Evolutionary conservation across 2,797 vertebrate genomes (phyloP), one percentile per base, ranked within the genome.

Genomic region (Anguilla megastoma): DNA sequence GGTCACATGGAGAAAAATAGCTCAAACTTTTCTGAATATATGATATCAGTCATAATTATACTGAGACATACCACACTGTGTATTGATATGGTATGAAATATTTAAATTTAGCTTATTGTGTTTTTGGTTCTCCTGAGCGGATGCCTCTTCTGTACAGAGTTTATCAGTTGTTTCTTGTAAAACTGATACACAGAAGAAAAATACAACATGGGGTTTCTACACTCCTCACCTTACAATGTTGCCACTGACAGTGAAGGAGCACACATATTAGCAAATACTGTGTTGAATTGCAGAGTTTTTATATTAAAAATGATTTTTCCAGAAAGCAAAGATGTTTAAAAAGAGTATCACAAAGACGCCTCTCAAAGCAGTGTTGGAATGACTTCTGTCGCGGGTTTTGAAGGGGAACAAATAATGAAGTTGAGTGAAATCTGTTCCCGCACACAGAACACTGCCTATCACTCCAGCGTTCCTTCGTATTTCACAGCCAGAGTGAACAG

Each of bases 301-400:
- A 63, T 63, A 21, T 63, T 63, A 63, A 24, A 24, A 63, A 41
- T 84, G 84, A 0, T 60, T 79, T 74, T 86, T 90, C 52, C 90
- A 52, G 52, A 52, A 52, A 52, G 52, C n/a, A 27, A 7, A 69
- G 66, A 69, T 27, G 10, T 10, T 27, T 24, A 69, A 69, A 30
- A 7, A n/a, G n/a, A 69, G n/a, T 63, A 18, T 18, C 14, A 21
- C 14, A 27, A 10, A 71, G 8, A 45, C 14, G 33, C 6, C 74
- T 6, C 74, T 36, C 14, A 21, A 79, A 79, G 14, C 74, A 79
- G 33, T 16, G 14, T 3, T 10, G 12, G 3, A 16, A 10, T 41
- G 16, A 79, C 18, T 24, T 82, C 79, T 14, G 3, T 6, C 36
- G 5, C 45, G 74, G 18, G 45, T n/a, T 45, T 7, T 18, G 18